Evolutionary conservation across 2,888 invertebrate species (phyloP).

Genomic region (Orgyia antiqua): DNA sequence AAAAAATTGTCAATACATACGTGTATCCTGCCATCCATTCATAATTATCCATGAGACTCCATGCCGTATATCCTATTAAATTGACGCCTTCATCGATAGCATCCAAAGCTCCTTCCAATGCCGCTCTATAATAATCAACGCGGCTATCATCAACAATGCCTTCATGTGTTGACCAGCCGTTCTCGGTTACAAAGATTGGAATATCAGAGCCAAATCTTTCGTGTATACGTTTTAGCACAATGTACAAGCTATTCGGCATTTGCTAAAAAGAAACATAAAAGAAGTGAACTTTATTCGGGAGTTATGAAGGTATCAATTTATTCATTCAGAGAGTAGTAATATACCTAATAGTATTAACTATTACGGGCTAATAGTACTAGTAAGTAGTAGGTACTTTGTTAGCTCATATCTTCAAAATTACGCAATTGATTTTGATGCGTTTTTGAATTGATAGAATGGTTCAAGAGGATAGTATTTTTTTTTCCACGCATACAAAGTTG

Average conservation of each 20-base stretch:
- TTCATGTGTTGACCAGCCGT: conserved; percentile 67
- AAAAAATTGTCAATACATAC: too few relatives aligned
- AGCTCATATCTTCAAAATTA: too few relatives aligned
- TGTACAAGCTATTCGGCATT: conserved; percentile 77
- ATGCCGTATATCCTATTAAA: conserved; percentile 75
- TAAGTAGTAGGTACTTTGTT: too few relatives aligned
- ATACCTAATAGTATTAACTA: too few relatives aligned
- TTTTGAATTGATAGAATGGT: too few relatives aligned
- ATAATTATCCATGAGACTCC: conserved; percentile 82
- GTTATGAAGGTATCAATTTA: too few relatives aligned
- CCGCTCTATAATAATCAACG: conserved; percentile 50
- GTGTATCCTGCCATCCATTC: conserved; percentile 79
- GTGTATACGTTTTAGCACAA: conserved; percentile 66
- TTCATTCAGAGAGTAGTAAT: too few relatives aligned
- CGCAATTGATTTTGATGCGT: too few relatives aligned
- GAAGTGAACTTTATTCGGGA: too few relatives aligned
- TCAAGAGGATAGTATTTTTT: too few relatives aligned
- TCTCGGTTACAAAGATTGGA: conserved; percentile 77
- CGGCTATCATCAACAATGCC: conserved; percentile 59
- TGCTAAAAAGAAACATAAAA: conserved; percentile 33
- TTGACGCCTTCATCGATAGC: conserved; percentile 62
- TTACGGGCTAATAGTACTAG: too few relatives aligned
- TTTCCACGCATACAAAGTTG: too few relatives aligned
- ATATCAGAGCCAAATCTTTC: conserved; percentile 65
- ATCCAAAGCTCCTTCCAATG: conserved; percentile 54